phyloP scores from a whole-genome alignment of 2,888 invertebrate genomes.

The Pocota personata region DNA sequence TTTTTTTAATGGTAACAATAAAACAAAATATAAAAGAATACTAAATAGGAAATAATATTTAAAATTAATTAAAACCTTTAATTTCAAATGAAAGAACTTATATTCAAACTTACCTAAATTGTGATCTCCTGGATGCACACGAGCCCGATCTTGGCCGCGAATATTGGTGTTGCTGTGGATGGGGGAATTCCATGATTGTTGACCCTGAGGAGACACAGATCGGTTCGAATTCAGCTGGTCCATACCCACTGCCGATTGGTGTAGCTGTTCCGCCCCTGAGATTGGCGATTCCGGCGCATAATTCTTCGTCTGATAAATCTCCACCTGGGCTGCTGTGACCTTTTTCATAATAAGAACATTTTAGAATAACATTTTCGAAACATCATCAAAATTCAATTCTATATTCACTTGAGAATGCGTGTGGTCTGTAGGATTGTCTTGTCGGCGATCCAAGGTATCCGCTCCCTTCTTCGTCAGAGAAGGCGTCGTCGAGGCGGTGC shows the following conservation, averaged over 20 bases:
- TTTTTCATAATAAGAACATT: conserved; percentile 53
- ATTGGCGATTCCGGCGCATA: conserved; percentile 82
- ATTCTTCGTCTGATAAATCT: conserved; percentile 83
- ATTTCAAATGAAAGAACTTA: neutral
- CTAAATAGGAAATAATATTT: neutral
- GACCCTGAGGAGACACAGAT: conserved; percentile 82
- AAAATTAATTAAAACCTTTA: neutral
- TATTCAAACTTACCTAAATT: conserved; percentile 80
- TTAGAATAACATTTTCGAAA: neutral
- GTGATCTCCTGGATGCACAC: conserved; percentile 83
- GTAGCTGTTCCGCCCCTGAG: conserved; percentile 81
- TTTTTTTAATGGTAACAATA: neutral
- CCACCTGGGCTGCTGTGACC: conserved; percentile 84
- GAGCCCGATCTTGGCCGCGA: conserved; percentile 83
- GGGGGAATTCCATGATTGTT: conserved; percentile 82
- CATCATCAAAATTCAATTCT: neutral
- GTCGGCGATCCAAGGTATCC: conserved; percentile 83
- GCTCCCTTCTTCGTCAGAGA: conserved; percentile 94
- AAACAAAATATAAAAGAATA: conserved; percentile 5
- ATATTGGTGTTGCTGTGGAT: conserved; percentile 81
- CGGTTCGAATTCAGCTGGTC: conserved; percentile 83
- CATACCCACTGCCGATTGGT: conserved; percentile 81
- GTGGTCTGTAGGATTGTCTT: conserved; percentile 83
- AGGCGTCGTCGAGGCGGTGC: conserved; percentile 87
- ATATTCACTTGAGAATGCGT: conserved; percentile 84